A percentile compares a stretch with the other conserved stretches of the same genome.
Evolutionary conservation across 1,140 invertebrate species (phyloP).

Genomic region (Drosophila gunungcola): DNA sequence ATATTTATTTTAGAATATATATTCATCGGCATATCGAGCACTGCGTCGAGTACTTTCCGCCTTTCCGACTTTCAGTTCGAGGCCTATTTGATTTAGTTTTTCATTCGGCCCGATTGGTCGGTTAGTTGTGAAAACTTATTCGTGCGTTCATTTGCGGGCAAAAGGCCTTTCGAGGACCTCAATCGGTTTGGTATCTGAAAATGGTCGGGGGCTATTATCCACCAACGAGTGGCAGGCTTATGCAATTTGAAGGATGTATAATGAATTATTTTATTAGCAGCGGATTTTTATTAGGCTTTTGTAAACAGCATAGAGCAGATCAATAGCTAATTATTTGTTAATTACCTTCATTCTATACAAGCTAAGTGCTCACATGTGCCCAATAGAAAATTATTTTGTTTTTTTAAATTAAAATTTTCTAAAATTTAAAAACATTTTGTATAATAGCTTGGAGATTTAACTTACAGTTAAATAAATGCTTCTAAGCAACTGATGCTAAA

Average conservation of each 20-base stretch:
- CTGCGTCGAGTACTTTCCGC: slow-evolving; percentile 59
- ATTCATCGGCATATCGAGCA: slow-evolving; percentile 45
- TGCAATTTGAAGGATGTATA: slow-evolving; percentile 8
- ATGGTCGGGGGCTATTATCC: not conserved
- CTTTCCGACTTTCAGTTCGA: slow-evolving; percentile 58
- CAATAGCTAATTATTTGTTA: not conserved
- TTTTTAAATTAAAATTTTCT: too few species aligned
- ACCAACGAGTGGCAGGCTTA: not conserved
- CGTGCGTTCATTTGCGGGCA: slow-evolving; percentile 60
- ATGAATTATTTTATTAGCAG: slow-evolving; percentile 12
- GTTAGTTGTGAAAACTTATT: slow-evolving; percentile 63
- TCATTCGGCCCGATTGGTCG: slow-evolving; percentile 49
- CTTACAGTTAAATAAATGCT: too few species aligned
- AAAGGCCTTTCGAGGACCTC: slow-evolving; percentile 41
- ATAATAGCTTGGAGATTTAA: not conserved
- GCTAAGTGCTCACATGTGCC: too few species aligned
- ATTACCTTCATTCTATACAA: not conserved
- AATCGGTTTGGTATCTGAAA: slow-evolving; percentile 5
- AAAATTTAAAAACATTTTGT: not conserved
- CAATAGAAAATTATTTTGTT: too few species aligned
- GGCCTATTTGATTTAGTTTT: slow-evolving; percentile 72
- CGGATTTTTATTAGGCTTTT: slow-evolving; percentile 2
- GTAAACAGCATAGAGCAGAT: not conserved
- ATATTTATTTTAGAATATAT: slow-evolving; percentile 79
- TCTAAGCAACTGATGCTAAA: too few species aligned